These are phyloP conservation scores for Helicolenus hilgendorfi DNA, from an alignment of 2,797 vertebrate genomes.

Conservation along the genomic window DNA sequence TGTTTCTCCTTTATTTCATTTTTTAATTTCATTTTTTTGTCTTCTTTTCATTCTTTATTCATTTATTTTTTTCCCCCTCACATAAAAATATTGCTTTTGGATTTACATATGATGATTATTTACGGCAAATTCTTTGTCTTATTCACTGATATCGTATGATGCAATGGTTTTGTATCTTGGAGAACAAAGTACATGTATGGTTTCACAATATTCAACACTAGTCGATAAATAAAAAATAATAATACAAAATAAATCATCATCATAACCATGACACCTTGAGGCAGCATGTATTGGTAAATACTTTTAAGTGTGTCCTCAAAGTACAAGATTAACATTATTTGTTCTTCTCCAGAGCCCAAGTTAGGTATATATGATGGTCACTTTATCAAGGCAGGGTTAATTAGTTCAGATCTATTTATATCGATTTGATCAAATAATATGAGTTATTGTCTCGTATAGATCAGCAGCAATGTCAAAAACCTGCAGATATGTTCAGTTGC, in stretches of 20 bases:
- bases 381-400: not conserved
- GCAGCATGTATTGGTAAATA: not conserved
- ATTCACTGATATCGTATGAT: no score
- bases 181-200: no score
- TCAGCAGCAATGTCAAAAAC: not conserved
- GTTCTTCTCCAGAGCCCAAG: not conserved
- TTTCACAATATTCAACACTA: no score
- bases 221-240: no score
- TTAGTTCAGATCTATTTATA: not conserved
- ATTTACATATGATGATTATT: no score
- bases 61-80: fast-evolving
- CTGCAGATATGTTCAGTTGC: not conserved
- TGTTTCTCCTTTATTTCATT: no score
- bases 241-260: no score
- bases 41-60: no score
- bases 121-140: fast-evolving
- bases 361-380: not conserved
- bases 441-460: not conserved
- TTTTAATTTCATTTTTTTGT: no score
- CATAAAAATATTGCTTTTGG: no score
- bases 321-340: not conserved
- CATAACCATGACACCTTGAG: not conserved
- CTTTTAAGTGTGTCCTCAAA: not conserved
- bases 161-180: no score
- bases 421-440: not conserved